Conservation (phyloP, 2,797 vertebrate species). For the Zenarchopterus dispar region DNA sequence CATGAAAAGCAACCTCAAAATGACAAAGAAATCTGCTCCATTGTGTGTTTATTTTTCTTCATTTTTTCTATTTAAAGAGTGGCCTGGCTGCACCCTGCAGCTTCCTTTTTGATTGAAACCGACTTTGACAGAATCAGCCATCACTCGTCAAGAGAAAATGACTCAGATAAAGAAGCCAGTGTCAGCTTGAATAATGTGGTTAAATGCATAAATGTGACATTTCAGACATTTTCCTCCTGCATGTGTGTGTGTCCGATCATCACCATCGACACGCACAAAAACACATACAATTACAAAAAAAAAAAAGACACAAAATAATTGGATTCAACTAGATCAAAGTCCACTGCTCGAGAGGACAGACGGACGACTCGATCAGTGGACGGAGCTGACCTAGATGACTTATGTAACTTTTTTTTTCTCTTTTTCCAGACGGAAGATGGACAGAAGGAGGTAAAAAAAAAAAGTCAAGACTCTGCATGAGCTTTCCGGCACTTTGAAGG, state of each 20-base stretch:
- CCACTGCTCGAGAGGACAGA: slow-evolving; percentile 22
- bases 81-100: background rate
- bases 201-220: background rate
- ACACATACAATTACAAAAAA: slow-evolving; percentile 1
- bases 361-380: slow-evolving; percentile 20
- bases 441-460: slow-evolving; percentile 12
- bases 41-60: background rate
- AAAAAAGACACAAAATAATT: slow-evolving; percentile 2
- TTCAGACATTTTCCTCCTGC: background rate
- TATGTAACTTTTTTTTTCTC: slow-evolving; percentile 34
- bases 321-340: slow-evolving; percentile 33
- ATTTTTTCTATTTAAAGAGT: background rate
- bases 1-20: background rate
- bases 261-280: background rate
- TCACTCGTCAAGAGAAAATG: background rate
- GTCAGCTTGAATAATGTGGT: background rate
- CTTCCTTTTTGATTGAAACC: background rate
- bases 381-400: slow-evolving; percentile 48
- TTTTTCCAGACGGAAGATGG: slow-evolving; percentile 5
- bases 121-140: background rate
- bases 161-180: background rate
- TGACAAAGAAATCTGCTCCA: background rate
- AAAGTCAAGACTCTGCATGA: slow-evolving; percentile 28
- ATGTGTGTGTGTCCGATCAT: too few species aligned
- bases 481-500: slow-evolving; percentile 61